Conservation (phyloP, 2,888 invertebrate genomes). For the Cryptus armator region DNA sequence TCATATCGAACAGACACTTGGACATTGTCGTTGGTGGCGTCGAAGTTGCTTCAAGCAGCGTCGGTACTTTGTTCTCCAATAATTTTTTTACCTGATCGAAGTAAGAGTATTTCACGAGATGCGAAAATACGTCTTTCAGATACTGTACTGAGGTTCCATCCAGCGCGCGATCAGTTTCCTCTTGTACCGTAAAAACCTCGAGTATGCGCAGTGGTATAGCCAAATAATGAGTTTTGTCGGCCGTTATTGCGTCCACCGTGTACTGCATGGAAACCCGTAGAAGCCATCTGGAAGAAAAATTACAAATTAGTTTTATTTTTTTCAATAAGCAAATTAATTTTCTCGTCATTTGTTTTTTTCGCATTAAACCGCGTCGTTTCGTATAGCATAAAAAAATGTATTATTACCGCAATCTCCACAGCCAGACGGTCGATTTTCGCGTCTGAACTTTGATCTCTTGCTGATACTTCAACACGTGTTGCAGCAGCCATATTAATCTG, state of each 20-base stretch:
- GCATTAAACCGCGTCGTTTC: neutral
- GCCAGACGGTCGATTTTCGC: conserved; percentile 81
- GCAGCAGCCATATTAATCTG: conserved; percentile 86
- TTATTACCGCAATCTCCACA: conserved; percentile 84
- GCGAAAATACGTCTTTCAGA: conserved; percentile 79
- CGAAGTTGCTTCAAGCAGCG: conserved; percentile 89
- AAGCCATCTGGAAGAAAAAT: conserved; percentile 84
- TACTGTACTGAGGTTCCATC: conserved; percentile 75
- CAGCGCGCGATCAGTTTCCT: conserved; percentile 81
- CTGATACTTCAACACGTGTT: conserved; percentile 84
- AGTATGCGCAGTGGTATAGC: conserved; percentile 92
- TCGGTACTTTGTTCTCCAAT: conserved; percentile 90
- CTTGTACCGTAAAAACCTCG: conserved; percentile 89
- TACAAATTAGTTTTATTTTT: neutral
- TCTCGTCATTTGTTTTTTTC: neutral
- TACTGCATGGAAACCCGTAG: conserved; percentile 87
- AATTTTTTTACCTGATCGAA: conserved; percentile 90
- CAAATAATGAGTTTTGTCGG: conserved; percentile 85
- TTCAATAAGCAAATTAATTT: no score
- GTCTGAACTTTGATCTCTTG: conserved; percentile 81
- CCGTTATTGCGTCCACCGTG: conserved; percentile 83
- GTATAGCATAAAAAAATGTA: neutral
- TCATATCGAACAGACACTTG: conserved; percentile 91
- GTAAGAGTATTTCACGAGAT: conserved; percentile 86
- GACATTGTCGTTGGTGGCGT: conserved; percentile 91